Conservation (phyloP, 2,888 invertebrate species). For the Drosophila prolongata region DNA sequence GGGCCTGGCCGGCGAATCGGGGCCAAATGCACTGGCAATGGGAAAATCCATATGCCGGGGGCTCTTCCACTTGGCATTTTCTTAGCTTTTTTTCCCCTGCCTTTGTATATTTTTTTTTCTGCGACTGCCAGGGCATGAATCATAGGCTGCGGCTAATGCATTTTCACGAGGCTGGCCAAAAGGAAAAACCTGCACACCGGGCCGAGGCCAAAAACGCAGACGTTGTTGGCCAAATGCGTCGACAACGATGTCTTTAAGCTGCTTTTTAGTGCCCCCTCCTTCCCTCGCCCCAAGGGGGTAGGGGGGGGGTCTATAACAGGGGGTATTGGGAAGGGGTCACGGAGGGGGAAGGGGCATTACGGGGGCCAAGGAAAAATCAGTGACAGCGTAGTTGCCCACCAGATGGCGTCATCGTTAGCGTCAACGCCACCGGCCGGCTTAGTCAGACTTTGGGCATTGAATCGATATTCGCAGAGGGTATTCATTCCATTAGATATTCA, state of each 20-base stretch:
- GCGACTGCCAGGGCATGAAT: slow-evolving; percentile 18
- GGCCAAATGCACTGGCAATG: slow-evolving; percentile 27
- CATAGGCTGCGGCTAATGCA: slow-evolving; percentile 60
- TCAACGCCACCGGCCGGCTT: slow-evolving; percentile 48
- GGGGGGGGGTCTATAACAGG: background rate
- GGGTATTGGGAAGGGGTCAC: too few species aligned
- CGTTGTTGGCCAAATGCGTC: slow-evolving; percentile 60
- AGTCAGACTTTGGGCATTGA: slow-evolving; percentile 40
- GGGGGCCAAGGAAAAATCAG: slow-evolving; percentile 45
- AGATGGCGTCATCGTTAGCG: slow-evolving; percentile 67
- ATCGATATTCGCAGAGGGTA: slow-evolving; percentile 39
- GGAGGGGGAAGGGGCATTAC: background rate
- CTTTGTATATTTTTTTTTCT: background rate
- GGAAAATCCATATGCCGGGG: slow-evolving; percentile 20
- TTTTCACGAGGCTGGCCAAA: slow-evolving; percentile 51
- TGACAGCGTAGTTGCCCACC: slow-evolving; percentile 57
- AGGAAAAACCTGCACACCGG: slow-evolving; percentile 62
- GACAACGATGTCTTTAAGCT: slow-evolving; percentile 41
- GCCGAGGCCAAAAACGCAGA: slow-evolving; percentile 36
- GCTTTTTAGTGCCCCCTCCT: slow-evolving; percentile 6
- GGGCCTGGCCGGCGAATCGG: slow-evolving; percentile 16
- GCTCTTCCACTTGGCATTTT: slow-evolving; percentile 28
- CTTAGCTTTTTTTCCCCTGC: background rate
- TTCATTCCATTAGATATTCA: background rate
- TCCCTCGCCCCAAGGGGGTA: background rate